Evolutionary conservation across 1,140 invertebrate species (phyloP).

Genomic region (Melipona quadrifasciata): DNA sequence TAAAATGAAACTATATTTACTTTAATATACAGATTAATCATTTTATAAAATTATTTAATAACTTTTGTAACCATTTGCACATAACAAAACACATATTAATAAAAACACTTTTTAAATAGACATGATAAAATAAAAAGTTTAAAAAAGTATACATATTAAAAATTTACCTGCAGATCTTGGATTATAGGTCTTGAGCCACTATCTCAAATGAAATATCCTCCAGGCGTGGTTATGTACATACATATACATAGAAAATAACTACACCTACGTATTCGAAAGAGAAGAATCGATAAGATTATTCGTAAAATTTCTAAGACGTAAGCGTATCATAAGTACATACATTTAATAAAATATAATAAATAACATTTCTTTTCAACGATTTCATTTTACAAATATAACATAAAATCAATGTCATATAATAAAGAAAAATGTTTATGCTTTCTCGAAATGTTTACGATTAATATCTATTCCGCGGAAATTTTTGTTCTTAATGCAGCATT

Average conservation of each 20-base stretch:
- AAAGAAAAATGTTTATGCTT: conserved; percentile 24
- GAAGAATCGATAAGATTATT: conserved; percentile 14
- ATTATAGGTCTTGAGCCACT: too few relatives aligned
- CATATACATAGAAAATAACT: neutral
- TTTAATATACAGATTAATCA: neutral
- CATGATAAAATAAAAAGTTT: too few relatives aligned
- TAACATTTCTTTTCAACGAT: neutral
- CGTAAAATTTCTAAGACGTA: neutral
- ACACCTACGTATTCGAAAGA: neutral
- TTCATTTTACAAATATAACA: neutral
- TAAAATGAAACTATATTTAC: too few relatives aligned
- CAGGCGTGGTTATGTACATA: neutral
- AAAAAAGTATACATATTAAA: neutral
- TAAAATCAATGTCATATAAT: neutral
- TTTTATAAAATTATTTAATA: neutral
- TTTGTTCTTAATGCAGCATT: conserved; percentile 53
- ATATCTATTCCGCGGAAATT: conserved; percentile 20
- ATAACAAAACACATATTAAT: neutral
- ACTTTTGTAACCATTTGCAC: neutral
- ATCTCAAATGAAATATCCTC: neutral
- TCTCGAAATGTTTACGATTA: conserved; percentile 34
- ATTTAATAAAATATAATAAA: neutral
- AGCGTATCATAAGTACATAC: neutral
- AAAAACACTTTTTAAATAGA: neutral
- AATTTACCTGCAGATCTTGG: neutral